Evolutionary conservation across 2,113 vertebrate species (phyloP).

Genomic region (Montifringilla adamsi): DNA sequence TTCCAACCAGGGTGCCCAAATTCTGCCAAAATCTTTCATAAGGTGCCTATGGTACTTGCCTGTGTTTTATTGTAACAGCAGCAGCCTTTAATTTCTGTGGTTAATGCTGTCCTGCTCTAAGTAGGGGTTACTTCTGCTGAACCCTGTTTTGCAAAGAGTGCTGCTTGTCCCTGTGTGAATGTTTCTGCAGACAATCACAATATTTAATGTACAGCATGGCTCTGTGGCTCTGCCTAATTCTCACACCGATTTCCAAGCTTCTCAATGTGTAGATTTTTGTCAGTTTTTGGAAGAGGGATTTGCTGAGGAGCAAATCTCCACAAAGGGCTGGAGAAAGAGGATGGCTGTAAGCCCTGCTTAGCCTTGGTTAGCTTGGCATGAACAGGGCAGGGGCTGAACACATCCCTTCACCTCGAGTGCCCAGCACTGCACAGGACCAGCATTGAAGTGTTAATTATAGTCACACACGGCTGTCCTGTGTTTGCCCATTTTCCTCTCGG

Average conservation of each 20-base stretch:
- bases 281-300: not conserved
- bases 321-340: not conserved
- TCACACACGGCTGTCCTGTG: accelerated
- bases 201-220: not conserved
- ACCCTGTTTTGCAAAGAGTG: not conserved
- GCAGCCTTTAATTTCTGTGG: not conserved
- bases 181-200: not conserved
- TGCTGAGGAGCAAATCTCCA: not conserved
- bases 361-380: not conserved
- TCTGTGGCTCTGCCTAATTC: not conserved
- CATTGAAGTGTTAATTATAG: accelerated
- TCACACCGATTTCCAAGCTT: not conserved
- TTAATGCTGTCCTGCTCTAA: not conserved
- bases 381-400: not conserved
- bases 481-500: not conserved
- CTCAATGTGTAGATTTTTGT: not conserved
- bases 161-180: not conserved
- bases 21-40: not conserved
- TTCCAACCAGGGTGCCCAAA: not conserved
- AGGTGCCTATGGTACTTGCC: not conserved
- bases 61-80: not conserved
- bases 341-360: not conserved
- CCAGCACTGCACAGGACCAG: not conserved
- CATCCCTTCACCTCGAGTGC: not conserved
- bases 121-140: not conserved